phyloP scores from a whole-genome alignment of 1,140 invertebrate species.

The Sweltsa coloradensis region DNA sequence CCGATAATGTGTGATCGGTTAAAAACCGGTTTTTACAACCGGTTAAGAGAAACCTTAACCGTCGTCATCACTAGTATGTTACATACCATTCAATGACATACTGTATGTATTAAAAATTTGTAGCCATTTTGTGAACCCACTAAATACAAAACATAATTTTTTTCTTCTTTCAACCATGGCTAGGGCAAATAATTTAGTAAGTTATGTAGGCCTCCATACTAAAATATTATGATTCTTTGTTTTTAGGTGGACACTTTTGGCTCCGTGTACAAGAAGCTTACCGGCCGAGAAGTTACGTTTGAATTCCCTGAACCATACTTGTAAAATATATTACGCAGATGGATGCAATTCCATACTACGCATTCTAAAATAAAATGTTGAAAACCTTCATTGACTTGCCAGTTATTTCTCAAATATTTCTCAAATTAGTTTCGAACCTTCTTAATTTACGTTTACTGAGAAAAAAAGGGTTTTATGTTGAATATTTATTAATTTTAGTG shows the following conservation, averaged over 20 bases:
- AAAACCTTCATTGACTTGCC: neutral
- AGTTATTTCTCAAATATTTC: neutral
- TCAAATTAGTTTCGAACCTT: neutral
- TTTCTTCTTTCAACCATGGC: too few relatives aligned
- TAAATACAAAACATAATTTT: too few relatives aligned
- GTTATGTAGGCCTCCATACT: too few relatives aligned
- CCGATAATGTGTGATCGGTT: too few relatives aligned
- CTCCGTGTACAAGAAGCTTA: slow-evolving; percentile 97
- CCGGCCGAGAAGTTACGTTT: slow-evolving; percentile 96
- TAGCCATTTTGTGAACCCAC: too few relatives aligned
- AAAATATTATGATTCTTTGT: slow-evolving; percentile 22
- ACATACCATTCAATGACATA: too few relatives aligned
- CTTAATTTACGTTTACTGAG: neutral
- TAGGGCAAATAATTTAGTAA: too few relatives aligned
- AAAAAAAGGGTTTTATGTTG: neutral
- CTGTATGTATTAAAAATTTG: too few relatives aligned
- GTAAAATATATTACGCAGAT: slow-evolving; percentile 53
- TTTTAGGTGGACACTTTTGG: slow-evolving; percentile 93
- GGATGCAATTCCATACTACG: neutral
- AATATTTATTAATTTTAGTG: too few relatives aligned
- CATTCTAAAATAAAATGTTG: slow-evolving; percentile 5
- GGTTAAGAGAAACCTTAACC: too few relatives aligned
- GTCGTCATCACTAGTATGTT: too few relatives aligned
- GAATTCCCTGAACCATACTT: slow-evolving; percentile 97
- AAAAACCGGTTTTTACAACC: too few relatives aligned